Evolutionary conservation across 2,797 vertebrate species (phyloP), one percentile per base, ranked within the genome.

Genomic region (Helicolenus hilgendorfi): DNA sequence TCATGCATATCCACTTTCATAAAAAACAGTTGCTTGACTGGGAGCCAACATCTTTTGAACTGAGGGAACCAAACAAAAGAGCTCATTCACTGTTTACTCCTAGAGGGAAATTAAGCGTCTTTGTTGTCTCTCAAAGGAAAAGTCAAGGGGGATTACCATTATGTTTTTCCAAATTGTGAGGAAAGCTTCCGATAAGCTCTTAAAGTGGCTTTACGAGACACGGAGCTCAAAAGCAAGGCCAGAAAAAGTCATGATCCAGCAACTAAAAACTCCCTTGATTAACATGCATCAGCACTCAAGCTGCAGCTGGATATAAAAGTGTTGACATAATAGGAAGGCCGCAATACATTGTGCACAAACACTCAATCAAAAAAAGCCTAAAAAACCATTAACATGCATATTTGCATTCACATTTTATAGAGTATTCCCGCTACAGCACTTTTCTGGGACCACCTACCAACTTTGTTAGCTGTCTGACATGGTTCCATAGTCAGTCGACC

Each of bases 371-470:
- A 53, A 24, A 55, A 11, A 3, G 11, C 1, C 20, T 14, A 9
- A 20, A 49, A 55, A 75, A 36, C 22, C 15, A 41, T 27, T 3
- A n/a, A 20, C 1, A 56, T 18, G 18, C 2, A 81, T 3, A 72
- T 10, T 15, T 58, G 0, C 4, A 7, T 36, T 58, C 5, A 69
- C 10, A 65, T 63, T 65, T 69, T 10, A 24, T 5, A 5, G 0
- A 67, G 18, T 20, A 59, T 67, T 55, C 26, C 2, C 3, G 75
- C 15, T 15, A 26, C 2, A 79, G 29, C 9, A 63, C 15, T 70
- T 31, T 77, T 72, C 2, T 53, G 0, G 6, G 41, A 41, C 62
- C 56, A 91, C 92, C 65, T 95, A 97, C 95, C 92, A 35, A 60
- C 55, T 70, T 59, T 67, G 29, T 64, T 49, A 15, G 60, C 49